These are phyloP conservation scores for Biston stratarius DNA, from an alignment of 2,888 invertebrate species.

Conservation along the genomic window DNA sequence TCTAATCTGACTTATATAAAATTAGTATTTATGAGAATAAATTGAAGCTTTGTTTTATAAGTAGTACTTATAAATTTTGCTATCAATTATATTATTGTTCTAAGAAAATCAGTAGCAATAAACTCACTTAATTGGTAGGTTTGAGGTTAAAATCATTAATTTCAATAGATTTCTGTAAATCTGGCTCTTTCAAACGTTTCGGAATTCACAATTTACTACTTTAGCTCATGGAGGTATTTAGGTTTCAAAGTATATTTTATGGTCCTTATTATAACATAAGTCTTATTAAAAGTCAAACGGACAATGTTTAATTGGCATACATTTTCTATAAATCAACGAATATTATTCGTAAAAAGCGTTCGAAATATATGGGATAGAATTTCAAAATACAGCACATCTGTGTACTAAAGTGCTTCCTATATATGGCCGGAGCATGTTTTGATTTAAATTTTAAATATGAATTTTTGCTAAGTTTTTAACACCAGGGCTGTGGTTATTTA, in stretches of 20 bases:
- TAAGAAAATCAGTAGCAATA: constrained; percentile 15
- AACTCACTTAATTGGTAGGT: constrained; percentile 19
- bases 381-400: constrained; percentile 28
- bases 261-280: constrained; percentile 50
- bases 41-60: constrained; percentile 13
- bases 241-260: constrained; percentile 49
- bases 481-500: neutral
- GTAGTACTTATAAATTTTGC: constrained; percentile 8
- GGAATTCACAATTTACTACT: constrained; percentile 53
- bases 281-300: constrained; percentile 37
- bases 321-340: constrained; percentile 51
- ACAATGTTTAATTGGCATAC: constrained; percentile 66
- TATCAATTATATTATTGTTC: constrained; percentile 14
- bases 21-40: neutral
- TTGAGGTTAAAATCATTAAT: constrained; percentile 12
- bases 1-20: constrained; percentile 10
- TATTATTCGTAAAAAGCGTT: constrained; percentile 30
- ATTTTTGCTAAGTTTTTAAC: constrained; percentile 6
- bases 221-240: constrained; percentile 52
- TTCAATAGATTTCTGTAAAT: constrained; percentile 16
- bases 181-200: constrained; percentile 26
- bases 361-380: constrained; percentile 37
- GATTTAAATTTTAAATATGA: constrained; percentile 8
- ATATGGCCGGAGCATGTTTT: constrained; percentile 19
- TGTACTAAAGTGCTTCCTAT: constrained; percentile 10